Evolutionary conservation across 2,888 invertebrate genomes (phyloP).

Genomic region (Brachyopa scutellaris): DNA sequence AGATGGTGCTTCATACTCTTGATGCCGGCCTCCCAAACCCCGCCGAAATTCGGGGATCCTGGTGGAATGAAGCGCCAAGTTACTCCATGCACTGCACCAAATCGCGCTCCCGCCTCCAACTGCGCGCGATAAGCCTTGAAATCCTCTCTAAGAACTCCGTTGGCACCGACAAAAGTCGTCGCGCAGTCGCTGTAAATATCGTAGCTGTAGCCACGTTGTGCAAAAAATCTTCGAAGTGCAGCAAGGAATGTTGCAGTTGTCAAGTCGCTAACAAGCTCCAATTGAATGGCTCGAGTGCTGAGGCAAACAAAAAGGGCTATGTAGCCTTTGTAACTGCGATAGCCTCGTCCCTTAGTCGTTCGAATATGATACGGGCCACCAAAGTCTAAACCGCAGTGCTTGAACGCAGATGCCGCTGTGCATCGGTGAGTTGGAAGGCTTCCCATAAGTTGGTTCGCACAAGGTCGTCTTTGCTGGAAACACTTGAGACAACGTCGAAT

Average conservation of each 20-base stretch:
- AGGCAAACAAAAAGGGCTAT: no score
- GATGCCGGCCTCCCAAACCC: conserved; percentile 16
- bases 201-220: conserved; percentile 2
- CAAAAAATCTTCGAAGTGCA: conserved; percentile 19
- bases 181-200: conserved; percentile 28
- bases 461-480: no score
- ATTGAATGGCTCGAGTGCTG: conserved; percentile 43
- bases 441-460: not conserved
- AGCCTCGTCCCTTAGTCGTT: not conserved
- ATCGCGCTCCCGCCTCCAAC: not conserved
- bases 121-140: not conserved
- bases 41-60: conserved; percentile 41
- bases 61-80: conserved; percentile 34
- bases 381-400: not conserved
- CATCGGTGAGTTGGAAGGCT: not conserved
- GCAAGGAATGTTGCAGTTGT: conserved; percentile 31
- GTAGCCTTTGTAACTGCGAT: no score
- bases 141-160: not conserved
- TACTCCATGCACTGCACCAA: not conserved
- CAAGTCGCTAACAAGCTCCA: conserved; percentile 56
- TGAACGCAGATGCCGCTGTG: not conserved
- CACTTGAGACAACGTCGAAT: no score
- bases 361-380: not conserved
- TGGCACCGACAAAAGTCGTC: not conserved
- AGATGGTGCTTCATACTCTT: conserved; percentile 23